These are phyloP conservation scores for Spialia ferax DNA, from an alignment of 2,888 invertebrate species.

Conservation along the genomic window DNA sequence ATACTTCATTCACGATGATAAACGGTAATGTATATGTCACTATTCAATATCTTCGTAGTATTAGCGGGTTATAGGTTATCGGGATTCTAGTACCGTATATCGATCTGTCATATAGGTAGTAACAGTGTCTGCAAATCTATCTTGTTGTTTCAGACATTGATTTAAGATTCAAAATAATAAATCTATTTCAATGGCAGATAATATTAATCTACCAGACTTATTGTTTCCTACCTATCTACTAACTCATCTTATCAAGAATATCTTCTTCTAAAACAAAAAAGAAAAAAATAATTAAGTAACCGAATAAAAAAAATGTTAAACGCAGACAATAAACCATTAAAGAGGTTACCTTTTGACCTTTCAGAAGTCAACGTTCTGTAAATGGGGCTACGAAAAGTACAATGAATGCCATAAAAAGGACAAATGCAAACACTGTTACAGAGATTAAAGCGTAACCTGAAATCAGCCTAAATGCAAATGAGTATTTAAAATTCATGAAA, in stretches of 20 bases:
- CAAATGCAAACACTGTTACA: not conserved
- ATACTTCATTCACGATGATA: conserved; percentile 41
- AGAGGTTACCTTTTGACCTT: conserved; percentile 7
- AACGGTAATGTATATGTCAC: conserved; percentile 35
- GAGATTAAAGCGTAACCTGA: conserved; percentile 13
- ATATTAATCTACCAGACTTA: not conserved
- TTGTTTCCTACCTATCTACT: too few relatives aligned
- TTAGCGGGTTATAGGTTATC: conserved; percentile 5
- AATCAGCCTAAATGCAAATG: not conserved
- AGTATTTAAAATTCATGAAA: conserved; percentile 32
- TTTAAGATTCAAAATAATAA: not conserved
- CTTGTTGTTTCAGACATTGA: conserved; percentile 1
- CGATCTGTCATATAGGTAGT: conserved; percentile 2
- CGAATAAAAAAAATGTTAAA: not conserved
- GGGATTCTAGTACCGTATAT: not conserved
- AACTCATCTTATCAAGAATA: too few relatives aligned
- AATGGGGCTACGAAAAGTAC: conserved; percentile 2
- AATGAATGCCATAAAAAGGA: conserved; percentile 8
- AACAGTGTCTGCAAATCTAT: not conserved
- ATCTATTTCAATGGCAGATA: not conserved
- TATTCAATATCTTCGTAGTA: conserved; percentile 14
- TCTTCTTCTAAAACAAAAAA: too few relatives aligned
- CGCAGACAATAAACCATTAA: not conserved
- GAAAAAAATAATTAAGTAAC: too few relatives aligned
- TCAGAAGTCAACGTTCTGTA: conserved; percentile 26